Evolutionary conservation across 2,113 vertebrate species (phyloP).

Genomic region (cat (Felis catus)): F.catus_Fca126_mat1.0 CM031416.1:67295001-67295500

Average conservation of each 20-base stretch:
- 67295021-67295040: neutral
- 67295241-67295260: slow-evolving; percentile 53
- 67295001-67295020: neutral
- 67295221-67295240: neutral
- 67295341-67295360: slow-evolving; percentile 18
- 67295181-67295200: neutral
- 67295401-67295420: slow-evolving; percentile 40
- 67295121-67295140: slow-evolving; percentile 15
- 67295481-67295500: neutral
- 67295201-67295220: neutral
- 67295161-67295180: neutral
- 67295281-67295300: slow-evolving; percentile 64
- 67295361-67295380: slow-evolving; percentile 39
- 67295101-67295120: neutral
- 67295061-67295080: neutral
- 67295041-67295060: neutral
- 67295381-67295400: neutral
- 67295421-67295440: neutral
- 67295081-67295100: neutral
- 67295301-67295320: slow-evolving; percentile 38
- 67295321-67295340: neutral
- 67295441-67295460: slow-evolving; percentile 37
- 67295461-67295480: neutral
- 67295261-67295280: slow-evolving; percentile 35
- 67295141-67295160: neutral